Conservation (phyloP, 2,113 vertebrate species). For the Rhea pennata region DNA sequence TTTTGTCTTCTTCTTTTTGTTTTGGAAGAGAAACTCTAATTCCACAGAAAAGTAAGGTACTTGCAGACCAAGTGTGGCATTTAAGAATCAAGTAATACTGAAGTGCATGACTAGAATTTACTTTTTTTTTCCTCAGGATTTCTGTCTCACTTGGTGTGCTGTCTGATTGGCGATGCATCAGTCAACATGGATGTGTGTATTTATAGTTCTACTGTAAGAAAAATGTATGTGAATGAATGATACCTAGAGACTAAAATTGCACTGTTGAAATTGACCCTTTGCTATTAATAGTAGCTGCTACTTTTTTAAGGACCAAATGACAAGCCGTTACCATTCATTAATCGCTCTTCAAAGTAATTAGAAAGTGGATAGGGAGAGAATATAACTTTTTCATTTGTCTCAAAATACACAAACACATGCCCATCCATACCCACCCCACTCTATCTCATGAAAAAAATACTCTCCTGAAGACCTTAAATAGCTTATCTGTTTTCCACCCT, state of each 20-base stretch:
- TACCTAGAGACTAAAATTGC: too few species aligned
- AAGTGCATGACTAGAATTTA: background rate
- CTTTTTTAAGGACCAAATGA: rapidly evolving
- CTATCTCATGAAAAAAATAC: background rate
- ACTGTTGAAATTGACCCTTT: rapidly evolving
- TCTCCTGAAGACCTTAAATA: background rate
- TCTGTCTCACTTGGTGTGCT: background rate
- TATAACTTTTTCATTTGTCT: background rate
- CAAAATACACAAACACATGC: rapidly evolving
- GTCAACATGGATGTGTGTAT: background rate
- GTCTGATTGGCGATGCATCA: background rate
- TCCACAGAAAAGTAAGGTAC: background rate
- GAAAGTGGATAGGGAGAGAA: background rate
- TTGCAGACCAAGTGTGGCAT: background rate
- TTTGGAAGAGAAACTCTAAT: background rate
- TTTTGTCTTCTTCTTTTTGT: background rate
- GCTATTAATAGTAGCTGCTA: rapidly evolving
- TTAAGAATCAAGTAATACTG: background rate
- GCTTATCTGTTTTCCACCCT: background rate
- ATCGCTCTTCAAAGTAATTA: too few species aligned
- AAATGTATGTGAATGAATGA: background rate
- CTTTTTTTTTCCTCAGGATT: background rate
- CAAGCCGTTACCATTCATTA: rapidly evolving
- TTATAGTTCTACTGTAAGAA: background rate
- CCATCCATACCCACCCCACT: background rate